Conservation (phyloP, 2,113 vertebrate genomes). For the Australoheros scitulus region DNA sequence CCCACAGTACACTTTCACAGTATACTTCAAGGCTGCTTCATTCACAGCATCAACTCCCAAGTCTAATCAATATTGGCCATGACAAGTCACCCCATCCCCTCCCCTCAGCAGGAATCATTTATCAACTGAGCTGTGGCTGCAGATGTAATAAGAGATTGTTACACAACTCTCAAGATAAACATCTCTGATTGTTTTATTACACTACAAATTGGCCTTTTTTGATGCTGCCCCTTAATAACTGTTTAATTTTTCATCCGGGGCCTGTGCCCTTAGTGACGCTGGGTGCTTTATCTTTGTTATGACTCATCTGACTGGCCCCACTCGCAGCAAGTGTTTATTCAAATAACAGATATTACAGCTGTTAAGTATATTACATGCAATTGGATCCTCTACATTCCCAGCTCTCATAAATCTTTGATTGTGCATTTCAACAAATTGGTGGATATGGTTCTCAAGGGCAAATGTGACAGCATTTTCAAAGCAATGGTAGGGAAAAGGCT, state of each 20-base stretch:
- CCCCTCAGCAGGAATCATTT: slow-evolving; percentile 50
- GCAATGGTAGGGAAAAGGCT: background rate
- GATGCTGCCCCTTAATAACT: slow-evolving; percentile 66
- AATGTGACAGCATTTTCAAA: slow-evolving; percentile 27
- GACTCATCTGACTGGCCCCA: slow-evolving; percentile 37
- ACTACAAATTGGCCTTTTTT: slow-evolving; percentile 57
- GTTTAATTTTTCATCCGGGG: slow-evolving; percentile 66
- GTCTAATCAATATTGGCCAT: slow-evolving; percentile 63
- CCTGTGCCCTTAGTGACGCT: slow-evolving; percentile 58
- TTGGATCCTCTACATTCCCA: slow-evolving; percentile 30
- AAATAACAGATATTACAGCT: slow-evolving; percentile 73
- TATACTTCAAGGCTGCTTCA: slow-evolving; percentile 28
- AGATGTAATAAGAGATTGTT: slow-evolving; percentile 55
- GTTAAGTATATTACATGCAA: slow-evolving; percentile 64
- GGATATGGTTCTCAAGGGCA: slow-evolving; percentile 47
- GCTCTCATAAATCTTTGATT: slow-evolving; percentile 57
- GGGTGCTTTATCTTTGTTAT: slow-evolving; percentile 68
- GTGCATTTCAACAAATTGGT: slow-evolving; percentile 42
- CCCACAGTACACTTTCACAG: slow-evolving; percentile 20
- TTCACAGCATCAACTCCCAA: slow-evolving; percentile 49
- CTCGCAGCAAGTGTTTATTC: slow-evolving; percentile 59
- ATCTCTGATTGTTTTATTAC: slow-evolving; percentile 70
- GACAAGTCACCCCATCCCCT: slow-evolving; percentile 65
- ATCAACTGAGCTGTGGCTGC: slow-evolving; percentile 45
- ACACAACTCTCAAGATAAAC: slow-evolving; percentile 68